phyloP scores from a whole-genome alignment of 2,113 vertebrate genomes.

The Perca flavescens region DNA sequence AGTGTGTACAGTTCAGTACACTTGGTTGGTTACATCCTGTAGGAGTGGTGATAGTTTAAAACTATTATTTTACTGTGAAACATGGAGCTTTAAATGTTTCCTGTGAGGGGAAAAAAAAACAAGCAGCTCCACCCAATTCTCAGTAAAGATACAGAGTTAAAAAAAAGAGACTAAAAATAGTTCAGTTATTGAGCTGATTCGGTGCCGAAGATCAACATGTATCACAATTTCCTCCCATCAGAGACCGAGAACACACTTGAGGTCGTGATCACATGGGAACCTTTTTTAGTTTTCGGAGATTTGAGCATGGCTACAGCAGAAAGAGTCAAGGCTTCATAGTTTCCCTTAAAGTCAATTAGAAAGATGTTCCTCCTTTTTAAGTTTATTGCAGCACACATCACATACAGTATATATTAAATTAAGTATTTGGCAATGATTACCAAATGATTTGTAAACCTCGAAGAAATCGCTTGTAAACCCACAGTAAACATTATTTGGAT shows the following conservation, averaged over 20 bases:
- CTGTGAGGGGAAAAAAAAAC: neutral
- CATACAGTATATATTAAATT: no score
- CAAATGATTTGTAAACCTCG: no score
- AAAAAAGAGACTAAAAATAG: neutral
- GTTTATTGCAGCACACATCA: no score
- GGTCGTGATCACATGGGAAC: slow-evolving; percentile 1
- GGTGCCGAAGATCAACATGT: neutral
- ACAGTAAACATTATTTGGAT: no score
- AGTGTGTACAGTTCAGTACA: neutral
- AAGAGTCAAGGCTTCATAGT: neutral
- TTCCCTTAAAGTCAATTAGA: neutral
- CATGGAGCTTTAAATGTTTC: slow-evolving; percentile 20
- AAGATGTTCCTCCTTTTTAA: no score
- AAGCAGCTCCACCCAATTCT: neutral
- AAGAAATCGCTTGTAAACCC: no score
- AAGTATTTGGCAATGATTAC: no score
- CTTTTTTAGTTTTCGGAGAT: neutral
- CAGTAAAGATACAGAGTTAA: no score
- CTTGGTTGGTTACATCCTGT: neutral
- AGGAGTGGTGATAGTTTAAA: neutral
- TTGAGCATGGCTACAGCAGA: neutral
- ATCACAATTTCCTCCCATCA: neutral
- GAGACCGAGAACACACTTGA: neutral
- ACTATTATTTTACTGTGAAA: slow-evolving; percentile 15
- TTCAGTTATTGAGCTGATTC: neutral